Conservation (phyloP, 64 coral and sea anemone species). For the Astreopora myriophthalma region DNA sequence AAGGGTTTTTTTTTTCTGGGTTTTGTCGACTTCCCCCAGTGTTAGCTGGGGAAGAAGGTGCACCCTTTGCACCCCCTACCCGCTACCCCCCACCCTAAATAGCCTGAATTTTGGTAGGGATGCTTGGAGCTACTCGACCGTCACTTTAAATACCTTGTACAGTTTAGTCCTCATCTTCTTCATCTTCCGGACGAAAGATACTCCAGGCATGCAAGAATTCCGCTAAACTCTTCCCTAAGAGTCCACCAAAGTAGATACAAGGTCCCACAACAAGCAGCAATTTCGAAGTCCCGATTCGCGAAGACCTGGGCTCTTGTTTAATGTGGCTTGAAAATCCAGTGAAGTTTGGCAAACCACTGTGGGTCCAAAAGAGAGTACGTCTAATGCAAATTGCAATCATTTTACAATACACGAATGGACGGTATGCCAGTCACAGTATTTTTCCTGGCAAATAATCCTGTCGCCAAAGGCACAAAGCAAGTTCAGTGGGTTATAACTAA, state of each 20-base stretch:
- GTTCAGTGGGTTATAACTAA: too few relatives aligned
- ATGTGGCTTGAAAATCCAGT: conserved; percentile 16
- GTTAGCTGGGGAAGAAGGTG: too few relatives aligned
- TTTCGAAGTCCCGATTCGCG: conserved; percentile 45
- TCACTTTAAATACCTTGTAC: too few relatives aligned
- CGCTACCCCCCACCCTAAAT: too few relatives aligned
- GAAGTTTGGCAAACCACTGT: background rate
- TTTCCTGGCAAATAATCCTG: too few relatives aligned
- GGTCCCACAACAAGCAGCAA: conserved; percentile 43
- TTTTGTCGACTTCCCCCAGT: too few relatives aligned
- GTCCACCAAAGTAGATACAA: conserved; percentile 77
- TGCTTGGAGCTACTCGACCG: background rate
- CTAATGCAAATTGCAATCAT: conserved; percentile 27
- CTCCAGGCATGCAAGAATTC: conserved; percentile 78
- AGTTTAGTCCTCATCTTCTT: conserved; percentile 84
- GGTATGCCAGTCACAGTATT: too few relatives aligned
- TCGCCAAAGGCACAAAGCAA: too few relatives aligned
- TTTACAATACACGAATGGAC: too few relatives aligned
- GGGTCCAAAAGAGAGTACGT: background rate
- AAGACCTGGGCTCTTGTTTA: conserved; percentile 7
- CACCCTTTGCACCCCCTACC: too few relatives aligned
- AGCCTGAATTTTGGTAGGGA: too few relatives aligned
- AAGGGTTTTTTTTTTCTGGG: too few relatives aligned
- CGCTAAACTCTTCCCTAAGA: conserved; percentile 58
- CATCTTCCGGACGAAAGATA: conserved; percentile 76